Evolutionary conservation across 2,113 vertebrate species (phyloP).

Genomic region (Anguilla japonica): DNA sequence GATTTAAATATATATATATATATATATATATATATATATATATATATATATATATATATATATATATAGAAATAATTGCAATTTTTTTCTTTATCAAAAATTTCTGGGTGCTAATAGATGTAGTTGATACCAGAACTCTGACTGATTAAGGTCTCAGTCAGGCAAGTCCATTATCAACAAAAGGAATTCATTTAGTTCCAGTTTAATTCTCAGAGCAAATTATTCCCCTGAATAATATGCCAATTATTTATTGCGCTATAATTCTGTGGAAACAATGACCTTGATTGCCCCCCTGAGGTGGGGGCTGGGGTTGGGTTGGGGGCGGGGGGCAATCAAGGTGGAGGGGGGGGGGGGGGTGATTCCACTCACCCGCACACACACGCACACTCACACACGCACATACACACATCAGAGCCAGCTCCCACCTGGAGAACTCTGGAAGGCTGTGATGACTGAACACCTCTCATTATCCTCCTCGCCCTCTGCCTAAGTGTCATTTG

Average conservation of each 20-base stretch:
- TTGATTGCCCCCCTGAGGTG: background rate
- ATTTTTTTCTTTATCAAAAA: background rate
- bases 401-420: background rate
- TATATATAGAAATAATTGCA: background rate
- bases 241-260: background rate
- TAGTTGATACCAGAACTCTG: background rate
- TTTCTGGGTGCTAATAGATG: background rate
- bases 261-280: background rate
- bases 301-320: too few species aligned
- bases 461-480: too few species aligned
- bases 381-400: background rate
- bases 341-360: too few species aligned
- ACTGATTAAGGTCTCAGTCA: background rate
- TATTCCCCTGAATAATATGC: background rate
- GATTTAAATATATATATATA: background rate
- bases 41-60: background rate
- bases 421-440: too few species aligned
- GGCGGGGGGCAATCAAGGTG: too few species aligned
- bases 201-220: background rate
- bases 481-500: too few species aligned
- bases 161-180: background rate
- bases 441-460: too few species aligned
- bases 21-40: background rate
- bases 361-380: too few species aligned
- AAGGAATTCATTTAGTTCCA: conserved; percentile 4